These are phyloP conservation scores for Drosophila meridionalis DNA, from an alignment of 2,888 invertebrate genomes.

Conservation along the genomic window DNA sequence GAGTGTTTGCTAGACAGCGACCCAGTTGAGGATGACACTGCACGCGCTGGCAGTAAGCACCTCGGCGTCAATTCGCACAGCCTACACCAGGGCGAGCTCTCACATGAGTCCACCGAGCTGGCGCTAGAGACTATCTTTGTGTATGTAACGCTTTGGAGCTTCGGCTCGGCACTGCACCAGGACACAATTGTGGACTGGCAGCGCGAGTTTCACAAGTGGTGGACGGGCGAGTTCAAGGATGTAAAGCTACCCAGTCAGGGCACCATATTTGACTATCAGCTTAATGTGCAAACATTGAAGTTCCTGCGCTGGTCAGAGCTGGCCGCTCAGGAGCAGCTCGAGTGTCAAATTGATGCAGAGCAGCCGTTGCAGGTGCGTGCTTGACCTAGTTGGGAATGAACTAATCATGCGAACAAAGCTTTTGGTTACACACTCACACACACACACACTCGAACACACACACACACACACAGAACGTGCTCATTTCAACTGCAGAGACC, in stretches of 20 bases:
- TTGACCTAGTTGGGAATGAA: conserved; percentile 45
- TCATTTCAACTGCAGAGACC: conserved; percentile 96
- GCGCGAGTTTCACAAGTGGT: conserved; percentile 98
- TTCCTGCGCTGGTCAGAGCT: conserved; percentile 94
- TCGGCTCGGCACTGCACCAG: conserved; percentile 95
- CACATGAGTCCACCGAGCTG: conserved; percentile 88
- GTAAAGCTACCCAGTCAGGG: conserved; percentile 94
- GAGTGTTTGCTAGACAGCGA: conserved; percentile 89
- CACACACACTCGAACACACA: not conserved
- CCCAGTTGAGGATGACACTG: conserved; percentile 29
- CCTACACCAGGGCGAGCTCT: conserved; percentile 87
- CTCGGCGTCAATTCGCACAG: conserved; percentile 59
- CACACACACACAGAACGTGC: conserved; percentile 87
- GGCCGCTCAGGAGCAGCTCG: conserved; percentile 87
- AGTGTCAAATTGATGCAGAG: conserved; percentile 88
- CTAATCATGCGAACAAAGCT: conserved; percentile 55
- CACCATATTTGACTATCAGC: conserved; percentile 95
- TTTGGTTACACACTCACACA: conserved; percentile 23
- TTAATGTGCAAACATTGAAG: conserved; percentile 93
- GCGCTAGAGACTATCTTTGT: conserved; percentile 96
- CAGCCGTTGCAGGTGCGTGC: conserved; percentile 91
- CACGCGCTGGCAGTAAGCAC: not conserved
- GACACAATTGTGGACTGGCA: conserved; percentile 96
- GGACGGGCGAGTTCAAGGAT: conserved; percentile 95
- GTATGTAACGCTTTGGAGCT: conserved; percentile 96